Conservation (phyloP, 2,888 invertebrate species). For the Allolobophora icterica region DNA sequence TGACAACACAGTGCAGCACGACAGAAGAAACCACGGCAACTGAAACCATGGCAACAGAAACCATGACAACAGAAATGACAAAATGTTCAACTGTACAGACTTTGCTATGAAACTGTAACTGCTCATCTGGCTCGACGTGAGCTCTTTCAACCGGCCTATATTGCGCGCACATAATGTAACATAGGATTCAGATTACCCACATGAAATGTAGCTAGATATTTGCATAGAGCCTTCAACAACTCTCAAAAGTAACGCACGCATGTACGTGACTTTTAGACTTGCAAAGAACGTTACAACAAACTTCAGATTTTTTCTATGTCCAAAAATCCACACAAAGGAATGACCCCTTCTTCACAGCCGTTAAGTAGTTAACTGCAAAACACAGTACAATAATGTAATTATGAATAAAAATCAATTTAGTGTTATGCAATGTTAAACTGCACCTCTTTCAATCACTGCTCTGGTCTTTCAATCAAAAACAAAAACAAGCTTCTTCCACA, state of each 20-base stretch:
- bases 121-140: background rate
- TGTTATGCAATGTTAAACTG: too few relatives aligned
- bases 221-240: background rate
- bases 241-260: background rate
- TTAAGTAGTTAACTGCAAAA: background rate
- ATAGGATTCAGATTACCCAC: background rate
- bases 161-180: background rate
- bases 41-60: background rate
- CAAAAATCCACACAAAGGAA: background rate
- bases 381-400: too few relatives aligned
- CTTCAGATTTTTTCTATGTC: too few relatives aligned
- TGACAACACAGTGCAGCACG: background rate
- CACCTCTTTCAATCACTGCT: too few relatives aligned
- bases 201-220: background rate
- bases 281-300: background rate
- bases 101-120: background rate
- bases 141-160: background rate
- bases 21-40: background rate
- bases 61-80: background rate
- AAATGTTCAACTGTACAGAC: background rate
- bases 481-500: too few relatives aligned
- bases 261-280: background rate
- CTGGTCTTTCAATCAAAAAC: too few relatives aligned
- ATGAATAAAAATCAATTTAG: too few relatives aligned
- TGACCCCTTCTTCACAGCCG: background rate